A percentile compares a stretch with the other conserved stretches of the same genome.
Conservation (phyloP, 1,140 invertebrate species). For the Hesperophylax magnus region DNA sequence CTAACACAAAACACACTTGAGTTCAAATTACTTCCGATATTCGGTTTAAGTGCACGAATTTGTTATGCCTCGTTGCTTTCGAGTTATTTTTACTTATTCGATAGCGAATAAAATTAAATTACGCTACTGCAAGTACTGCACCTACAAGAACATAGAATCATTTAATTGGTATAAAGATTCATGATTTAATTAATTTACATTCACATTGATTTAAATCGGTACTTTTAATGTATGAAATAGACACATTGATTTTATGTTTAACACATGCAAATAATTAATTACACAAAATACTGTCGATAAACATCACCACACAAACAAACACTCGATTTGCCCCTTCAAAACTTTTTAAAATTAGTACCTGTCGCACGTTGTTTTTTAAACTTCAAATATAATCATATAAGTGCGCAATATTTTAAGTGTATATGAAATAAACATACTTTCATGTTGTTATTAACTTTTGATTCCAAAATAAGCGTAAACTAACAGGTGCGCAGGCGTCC, state of each 20-base stretch:
- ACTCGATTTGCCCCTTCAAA: not conserved
- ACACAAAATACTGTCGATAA: not conserved
- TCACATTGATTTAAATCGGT: not conserved
- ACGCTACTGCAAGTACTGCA: not conserved
- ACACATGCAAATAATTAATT: not conserved
- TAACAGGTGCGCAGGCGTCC: conserved; percentile 35
- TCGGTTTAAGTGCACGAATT: too few relatives aligned
- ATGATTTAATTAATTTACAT: not conserved
- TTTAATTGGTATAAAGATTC: not conserved
- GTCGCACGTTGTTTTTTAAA: too few relatives aligned
- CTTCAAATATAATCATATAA: too few relatives aligned
- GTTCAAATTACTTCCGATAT: too few relatives aligned
- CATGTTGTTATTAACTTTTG: too few relatives aligned
- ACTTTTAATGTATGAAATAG: not conserved
- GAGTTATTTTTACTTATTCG: not conserved
- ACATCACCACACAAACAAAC: not conserved
- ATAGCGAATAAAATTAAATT: too few relatives aligned
- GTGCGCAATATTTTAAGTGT: too few relatives aligned
- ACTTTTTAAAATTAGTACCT: not conserved
- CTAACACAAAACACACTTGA: not conserved
- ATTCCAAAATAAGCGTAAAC: not conserved
- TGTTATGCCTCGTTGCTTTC: not conserved
- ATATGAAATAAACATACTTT: too few relatives aligned
- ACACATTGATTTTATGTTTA: not conserved
- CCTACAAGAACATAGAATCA: not conserved